A percentile compares a stretch with the other conserved stretches of the same genome.
Conservation (phyloP, 2,797 vertebrate genomes). For the Arrhamphus sclerolepis region DNA sequence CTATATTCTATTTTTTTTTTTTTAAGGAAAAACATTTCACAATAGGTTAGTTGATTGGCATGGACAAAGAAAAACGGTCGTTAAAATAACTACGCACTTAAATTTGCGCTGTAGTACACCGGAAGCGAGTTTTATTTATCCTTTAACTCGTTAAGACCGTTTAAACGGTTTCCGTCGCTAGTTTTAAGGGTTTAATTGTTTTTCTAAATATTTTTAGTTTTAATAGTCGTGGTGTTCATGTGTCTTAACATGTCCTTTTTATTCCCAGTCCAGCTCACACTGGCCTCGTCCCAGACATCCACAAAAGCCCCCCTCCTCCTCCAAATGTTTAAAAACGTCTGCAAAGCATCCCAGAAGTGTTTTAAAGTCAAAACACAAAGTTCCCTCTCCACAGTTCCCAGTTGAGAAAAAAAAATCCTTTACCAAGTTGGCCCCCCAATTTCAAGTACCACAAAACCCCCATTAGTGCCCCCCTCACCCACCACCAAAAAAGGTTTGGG, state of each 20-base stretch:
- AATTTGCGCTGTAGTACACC: too few species aligned
- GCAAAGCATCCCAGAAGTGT: constrained; percentile 83
- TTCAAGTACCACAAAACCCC: constrained; percentile 49
- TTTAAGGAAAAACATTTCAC: too few species aligned
- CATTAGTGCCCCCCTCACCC: constrained; percentile 32
- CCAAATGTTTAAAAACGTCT: constrained; percentile 75
- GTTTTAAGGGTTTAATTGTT: background rate
- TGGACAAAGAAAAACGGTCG: background rate
- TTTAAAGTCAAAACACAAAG: constrained; percentile 76
- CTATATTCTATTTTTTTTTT: too few species aligned
- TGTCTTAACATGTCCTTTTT: constrained; percentile 52
- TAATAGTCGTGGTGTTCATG: background rate
- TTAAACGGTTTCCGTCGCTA: too few species aligned
- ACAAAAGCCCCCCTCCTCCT: constrained; percentile 46
- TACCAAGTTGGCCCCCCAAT: constrained; percentile 45
- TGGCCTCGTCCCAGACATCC: constrained; percentile 64
- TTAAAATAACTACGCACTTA: constrained; percentile 43
- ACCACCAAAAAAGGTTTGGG: constrained; percentile 31
- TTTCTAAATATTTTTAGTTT: too few species aligned
- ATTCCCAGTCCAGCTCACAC: constrained; percentile 60
- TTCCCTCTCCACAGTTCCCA: constrained; percentile 42
- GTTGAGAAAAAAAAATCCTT: constrained; percentile 25
- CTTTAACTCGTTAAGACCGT: too few species aligned
- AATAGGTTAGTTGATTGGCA: background rate
- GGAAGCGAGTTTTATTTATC: too few species aligned